These are phyloP conservation scores for Sinocyclocheilus anophthalmus DNA, from an alignment of 2,113 vertebrate species.

Conservation along the genomic window DNA sequence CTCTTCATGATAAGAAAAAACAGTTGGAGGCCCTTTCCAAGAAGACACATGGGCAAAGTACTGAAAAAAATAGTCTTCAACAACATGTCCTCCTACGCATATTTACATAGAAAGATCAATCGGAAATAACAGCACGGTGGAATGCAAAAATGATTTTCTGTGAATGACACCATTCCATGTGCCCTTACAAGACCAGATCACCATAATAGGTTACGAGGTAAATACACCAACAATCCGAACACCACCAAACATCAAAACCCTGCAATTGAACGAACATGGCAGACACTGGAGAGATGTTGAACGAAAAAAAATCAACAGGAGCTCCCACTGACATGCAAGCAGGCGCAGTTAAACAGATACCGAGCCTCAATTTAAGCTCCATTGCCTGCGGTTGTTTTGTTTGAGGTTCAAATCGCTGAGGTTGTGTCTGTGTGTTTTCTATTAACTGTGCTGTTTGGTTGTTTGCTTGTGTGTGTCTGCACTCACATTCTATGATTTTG, in stretches of 20 bases:
- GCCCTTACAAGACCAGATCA: neutral
- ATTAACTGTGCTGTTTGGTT: neutral
- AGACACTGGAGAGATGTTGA: constrained; percentile 3
- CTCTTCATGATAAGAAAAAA: neutral
- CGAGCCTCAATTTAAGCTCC: neutral
- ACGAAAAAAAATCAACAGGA: neutral
- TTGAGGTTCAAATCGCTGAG: neutral
- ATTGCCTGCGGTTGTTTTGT: neutral
- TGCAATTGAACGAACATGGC: neutral
- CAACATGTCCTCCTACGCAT: neutral
- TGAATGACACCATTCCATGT: neutral
- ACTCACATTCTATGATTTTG: constrained; percentile 98
- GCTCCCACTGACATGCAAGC: constrained; percentile 2
- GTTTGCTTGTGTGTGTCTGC: neutral
- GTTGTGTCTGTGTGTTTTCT: neutral
- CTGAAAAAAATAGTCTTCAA: neutral
- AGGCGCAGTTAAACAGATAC: neutral
- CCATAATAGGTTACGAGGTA: neutral
- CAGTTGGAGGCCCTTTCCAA: neutral
- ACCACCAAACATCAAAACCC: neutral
- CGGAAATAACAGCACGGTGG: neutral
- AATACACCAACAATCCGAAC: neutral
- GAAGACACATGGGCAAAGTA: neutral
- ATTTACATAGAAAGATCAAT: neutral
- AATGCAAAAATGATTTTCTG: neutral